Percentiles rank a stretch among this genome's conserved stretches.
These are phyloP conservation scores for Drosophila repletoides DNA, from an alignment of 1,140 invertebrate species.

Conservation along the genomic window DNA sequence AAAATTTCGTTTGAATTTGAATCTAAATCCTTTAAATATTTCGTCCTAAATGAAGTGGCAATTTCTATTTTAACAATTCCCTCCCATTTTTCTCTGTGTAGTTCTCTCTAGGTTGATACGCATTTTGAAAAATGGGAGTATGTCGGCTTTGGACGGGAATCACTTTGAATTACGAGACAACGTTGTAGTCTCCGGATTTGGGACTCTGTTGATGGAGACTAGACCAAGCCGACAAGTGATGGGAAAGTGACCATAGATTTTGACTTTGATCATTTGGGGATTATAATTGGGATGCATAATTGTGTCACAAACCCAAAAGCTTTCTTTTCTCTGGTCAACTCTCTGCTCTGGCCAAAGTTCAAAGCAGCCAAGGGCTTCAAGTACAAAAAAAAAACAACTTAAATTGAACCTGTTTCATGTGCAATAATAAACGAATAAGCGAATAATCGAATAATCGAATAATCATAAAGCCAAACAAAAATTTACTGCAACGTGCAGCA, in stretches of 20 bases:
- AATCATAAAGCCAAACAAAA: conserved; percentile 41
- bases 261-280: conserved; percentile 15
- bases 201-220: conserved; percentile 2
- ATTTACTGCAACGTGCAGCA: conserved; percentile 75
- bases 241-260: conserved; percentile 21
- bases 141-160: conserved; percentile 23
- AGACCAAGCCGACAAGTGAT: conserved; percentile 40
- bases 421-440: neutral
- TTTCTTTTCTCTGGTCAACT: conserved; percentile 9
- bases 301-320: conserved; percentile 15
- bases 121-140: conserved; percentile 38
- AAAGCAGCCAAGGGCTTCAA: too few species aligned
- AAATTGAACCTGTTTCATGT: conserved; percentile 38
- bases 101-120: too few species aligned
- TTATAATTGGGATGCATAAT: conserved; percentile 32
- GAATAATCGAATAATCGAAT: conserved; percentile 43
- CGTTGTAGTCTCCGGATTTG: conserved; percentile 13
- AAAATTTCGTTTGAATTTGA: too few species aligned
- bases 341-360: conserved; percentile 22
- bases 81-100: too few species aligned
- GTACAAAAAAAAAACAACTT: too few species aligned
- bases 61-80: too few species aligned
- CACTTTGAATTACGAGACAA: conserved; percentile 30
- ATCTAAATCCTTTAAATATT: too few species aligned
- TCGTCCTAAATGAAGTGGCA: too few species aligned